Base-by-base conservation (phyloP, 2,113 vertebrate species). In the Ranitomeya variabilis region DNA sequence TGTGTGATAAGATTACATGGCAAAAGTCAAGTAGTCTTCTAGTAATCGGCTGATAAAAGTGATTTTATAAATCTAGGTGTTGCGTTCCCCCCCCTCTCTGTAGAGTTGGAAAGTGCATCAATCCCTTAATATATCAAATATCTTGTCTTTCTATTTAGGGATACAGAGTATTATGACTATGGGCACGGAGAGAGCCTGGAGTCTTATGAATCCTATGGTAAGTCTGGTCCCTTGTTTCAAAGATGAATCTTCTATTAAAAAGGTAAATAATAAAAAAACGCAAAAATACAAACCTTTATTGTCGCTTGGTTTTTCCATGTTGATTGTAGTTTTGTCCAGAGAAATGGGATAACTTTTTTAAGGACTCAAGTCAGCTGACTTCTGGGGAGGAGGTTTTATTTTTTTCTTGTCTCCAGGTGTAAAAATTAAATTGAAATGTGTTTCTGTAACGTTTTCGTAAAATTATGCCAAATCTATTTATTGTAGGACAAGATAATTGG, bases 81-180 rank as follows among this genome's bases (percentile, higher is more conserved):
- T 45, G 37, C 1, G 5, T 45, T 37, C 37, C 37, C 37, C 37
- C 37, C 37, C 37, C 37, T 45, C 37, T 45, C 5, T 45, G 37
- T 45, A 45, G 37, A 4, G 37, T 5, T 45, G 37, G 37, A 45
- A 45, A 45, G 37, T 45, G 37, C 37, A 5, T 45, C 3, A 45
- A 45, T 45, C 37, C 3, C 37, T 45, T 45, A 45, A 45, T 45
- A 5, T 18, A 15, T 74, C n/a, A 69, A 69, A 73, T 73, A 12
- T 31, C 7, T 13, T 31, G 18, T 73, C 55, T 64, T 90, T 92
- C 73, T 89, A 91, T 92, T 16, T 94, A 99, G 98, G 89, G 97
- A 99, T 52, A 98, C 97, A 80, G 98, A 99, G 92, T 99, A 99
- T 94, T 99, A 99, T 91, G 98, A 99, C 92, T 99, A 99, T 66